A percentile compares a stretch with the other conserved stretches of the same genome.
Evolutionary conservation across 2,113 vertebrate genomes (phyloP).

Genomic region (Aix galericulata): DNA sequence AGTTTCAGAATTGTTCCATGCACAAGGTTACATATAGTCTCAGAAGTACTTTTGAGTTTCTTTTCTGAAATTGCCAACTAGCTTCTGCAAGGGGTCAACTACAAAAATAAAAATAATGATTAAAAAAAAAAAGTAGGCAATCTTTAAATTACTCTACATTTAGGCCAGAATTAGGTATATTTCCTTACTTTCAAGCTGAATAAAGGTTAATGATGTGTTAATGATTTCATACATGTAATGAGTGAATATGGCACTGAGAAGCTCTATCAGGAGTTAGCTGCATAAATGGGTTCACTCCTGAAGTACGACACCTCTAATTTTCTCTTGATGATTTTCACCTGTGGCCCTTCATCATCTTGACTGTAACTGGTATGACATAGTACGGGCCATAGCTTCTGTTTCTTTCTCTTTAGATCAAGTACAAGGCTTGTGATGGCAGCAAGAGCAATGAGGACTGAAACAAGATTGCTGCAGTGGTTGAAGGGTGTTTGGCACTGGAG

Average conservation of each 20-base stretch:
- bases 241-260: background rate
- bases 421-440: background rate
- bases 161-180: background rate
- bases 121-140: background rate
- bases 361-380: background rate
- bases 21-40: background rate
- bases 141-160: background rate
- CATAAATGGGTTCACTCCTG: background rate
- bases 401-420: conserved; percentile 14
- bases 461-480: background rate
- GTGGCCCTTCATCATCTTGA: background rate
- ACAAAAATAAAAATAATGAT: background rate
- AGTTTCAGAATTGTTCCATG: background rate
- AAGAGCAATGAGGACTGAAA: background rate
- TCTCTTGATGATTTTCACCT: conserved; percentile 9
- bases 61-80: background rate
- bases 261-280: background rate
- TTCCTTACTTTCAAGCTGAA: background rate
- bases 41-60: background rate
- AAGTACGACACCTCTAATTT: conserved; percentile 10
- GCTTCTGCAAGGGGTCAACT: background rate
- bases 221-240: background rate
- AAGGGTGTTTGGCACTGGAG: background rate
- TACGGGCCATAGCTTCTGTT: background rate
- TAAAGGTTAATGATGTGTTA: background rate